Conservation (phyloP, 2,797 vertebrate genomes). For the Siniperca scherzeri region DNA sequence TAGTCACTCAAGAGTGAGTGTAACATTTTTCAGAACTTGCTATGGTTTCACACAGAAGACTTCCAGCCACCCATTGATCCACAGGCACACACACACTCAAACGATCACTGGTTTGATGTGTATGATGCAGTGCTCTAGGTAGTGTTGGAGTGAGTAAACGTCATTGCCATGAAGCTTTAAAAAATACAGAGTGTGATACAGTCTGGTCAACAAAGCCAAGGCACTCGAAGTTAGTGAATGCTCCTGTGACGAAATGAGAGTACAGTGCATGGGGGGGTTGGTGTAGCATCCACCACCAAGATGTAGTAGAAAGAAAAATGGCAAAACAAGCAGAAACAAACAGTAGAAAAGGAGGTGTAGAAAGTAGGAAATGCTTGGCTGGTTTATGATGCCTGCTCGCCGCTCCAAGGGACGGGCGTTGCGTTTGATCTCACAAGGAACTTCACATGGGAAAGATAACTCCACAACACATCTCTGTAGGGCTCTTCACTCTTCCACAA, state of each 20-base stretch:
- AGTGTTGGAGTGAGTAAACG: constrained; percentile 52
- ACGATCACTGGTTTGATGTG: constrained; percentile 50
- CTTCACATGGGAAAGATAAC: constrained; percentile 51
- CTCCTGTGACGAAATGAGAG: constrained; percentile 44
- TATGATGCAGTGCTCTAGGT: constrained; percentile 38
- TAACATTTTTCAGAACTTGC: constrained; percentile 55
- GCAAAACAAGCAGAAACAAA: constrained; percentile 35
- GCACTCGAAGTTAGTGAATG: constrained; percentile 19
- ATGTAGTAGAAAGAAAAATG: constrained; percentile 11
- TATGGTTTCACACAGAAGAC: constrained; percentile 51
- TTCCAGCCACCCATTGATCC: constrained; percentile 40
- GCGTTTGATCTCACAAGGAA: constrained; percentile 65
- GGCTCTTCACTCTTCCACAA: constrained; percentile 31
- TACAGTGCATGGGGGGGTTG: neutral
- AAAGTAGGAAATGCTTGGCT: constrained; percentile 35
- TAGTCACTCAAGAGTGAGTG: constrained; percentile 52
- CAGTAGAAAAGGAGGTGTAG: constrained; percentile 24
- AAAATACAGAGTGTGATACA: constrained; percentile 36
- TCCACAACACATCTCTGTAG: constrained; percentile 48
- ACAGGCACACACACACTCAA: constrained; percentile 11
- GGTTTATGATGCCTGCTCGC: constrained; percentile 23
- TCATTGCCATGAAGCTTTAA: constrained; percentile 33
- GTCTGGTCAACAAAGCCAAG: constrained; percentile 37
- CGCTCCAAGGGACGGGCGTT: constrained; percentile 30
- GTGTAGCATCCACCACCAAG: constrained; percentile 7